These are phyloP conservation scores for Tineola bisselliella DNA, from an alignment of 2,888 invertebrate genomes.

Conservation along the genomic window DNA sequence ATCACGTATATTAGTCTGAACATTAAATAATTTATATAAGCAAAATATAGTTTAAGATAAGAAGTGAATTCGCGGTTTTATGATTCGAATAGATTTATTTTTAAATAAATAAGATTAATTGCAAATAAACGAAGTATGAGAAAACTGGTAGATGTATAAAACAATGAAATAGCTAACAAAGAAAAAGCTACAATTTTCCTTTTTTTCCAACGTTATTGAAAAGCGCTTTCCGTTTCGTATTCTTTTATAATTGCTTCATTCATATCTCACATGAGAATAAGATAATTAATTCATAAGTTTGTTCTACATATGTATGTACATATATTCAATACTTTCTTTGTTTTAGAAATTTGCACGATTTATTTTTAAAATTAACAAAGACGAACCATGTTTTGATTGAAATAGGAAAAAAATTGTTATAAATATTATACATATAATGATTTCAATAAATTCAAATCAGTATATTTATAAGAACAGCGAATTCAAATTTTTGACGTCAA, in stretches of 20 bases:
- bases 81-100: not conserved
- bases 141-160: not conserved
- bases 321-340: no score
- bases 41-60: not conserved
- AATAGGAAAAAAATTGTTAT: no score
- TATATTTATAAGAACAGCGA: no score
- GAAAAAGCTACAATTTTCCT: not conserved
- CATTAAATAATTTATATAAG: no score
- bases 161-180: not conserved
- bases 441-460: no score
- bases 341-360: no score
- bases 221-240: not conserved
- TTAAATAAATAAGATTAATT: not conserved
- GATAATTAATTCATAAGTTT: not conserved
- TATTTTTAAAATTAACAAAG: no score
- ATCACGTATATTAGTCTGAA: no score
- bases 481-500: no score
- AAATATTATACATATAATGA: no score
- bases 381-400: no score
- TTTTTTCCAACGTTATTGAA: not conserved
- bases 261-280: conserved; percentile 1
- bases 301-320: not conserved
- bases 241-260: not conserved
- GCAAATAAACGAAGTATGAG: not conserved
- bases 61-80: not conserved